phyloP scores from a whole-genome alignment of 1,140 invertebrate species.

The Drosophila auraria region DNA sequence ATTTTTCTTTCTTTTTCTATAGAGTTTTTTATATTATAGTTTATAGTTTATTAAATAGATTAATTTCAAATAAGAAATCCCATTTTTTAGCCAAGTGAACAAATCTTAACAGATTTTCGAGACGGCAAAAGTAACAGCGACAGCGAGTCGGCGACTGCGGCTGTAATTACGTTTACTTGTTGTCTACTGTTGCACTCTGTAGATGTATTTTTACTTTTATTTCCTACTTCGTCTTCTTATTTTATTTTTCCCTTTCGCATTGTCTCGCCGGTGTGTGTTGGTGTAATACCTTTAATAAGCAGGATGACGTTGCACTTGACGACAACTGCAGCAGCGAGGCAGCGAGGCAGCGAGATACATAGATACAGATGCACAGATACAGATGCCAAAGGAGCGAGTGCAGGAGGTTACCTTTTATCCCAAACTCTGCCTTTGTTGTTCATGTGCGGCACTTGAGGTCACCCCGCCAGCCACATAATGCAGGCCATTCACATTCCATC shows the following conservation, averaged over 20 bases:
- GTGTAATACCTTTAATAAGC: slow-evolving; percentile 82
- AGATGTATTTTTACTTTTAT: slow-evolving; percentile 21
- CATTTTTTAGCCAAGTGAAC: not conserved
- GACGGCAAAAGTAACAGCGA: slow-evolving; percentile 32
- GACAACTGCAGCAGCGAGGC: slow-evolving; percentile 45
- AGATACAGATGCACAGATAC: slow-evolving; percentile 1
- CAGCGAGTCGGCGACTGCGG: slow-evolving; percentile 16
- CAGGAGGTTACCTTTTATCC: slow-evolving; percentile 45
- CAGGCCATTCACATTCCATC: slow-evolving; percentile 15
- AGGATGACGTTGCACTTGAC: slow-evolving; percentile 81
- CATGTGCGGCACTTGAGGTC: slow-evolving; percentile 49
- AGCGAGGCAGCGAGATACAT: not conserved
- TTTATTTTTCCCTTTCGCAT: slow-evolving; percentile 38
- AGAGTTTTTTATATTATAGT: too few relatives aligned
- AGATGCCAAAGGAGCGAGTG: slow-evolving; percentile 5
- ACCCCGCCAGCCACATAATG: slow-evolving; percentile 7
- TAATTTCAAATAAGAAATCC: not conserved
- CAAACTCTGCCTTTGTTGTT: slow-evolving; percentile 22
- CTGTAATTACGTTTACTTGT: slow-evolving; percentile 82
- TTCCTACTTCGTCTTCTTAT: slow-evolving; percentile 17
- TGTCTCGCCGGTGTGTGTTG: slow-evolving; percentile 43
- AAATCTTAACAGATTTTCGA: slow-evolving; percentile 36
- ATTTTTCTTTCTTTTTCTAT: too few relatives aligned
- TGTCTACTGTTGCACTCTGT: slow-evolving; percentile 59
- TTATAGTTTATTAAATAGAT: too few relatives aligned